phyloP scores from a whole-genome alignment of 1,140 invertebrate species.

The Phenacoccus solenopsis region DNA sequence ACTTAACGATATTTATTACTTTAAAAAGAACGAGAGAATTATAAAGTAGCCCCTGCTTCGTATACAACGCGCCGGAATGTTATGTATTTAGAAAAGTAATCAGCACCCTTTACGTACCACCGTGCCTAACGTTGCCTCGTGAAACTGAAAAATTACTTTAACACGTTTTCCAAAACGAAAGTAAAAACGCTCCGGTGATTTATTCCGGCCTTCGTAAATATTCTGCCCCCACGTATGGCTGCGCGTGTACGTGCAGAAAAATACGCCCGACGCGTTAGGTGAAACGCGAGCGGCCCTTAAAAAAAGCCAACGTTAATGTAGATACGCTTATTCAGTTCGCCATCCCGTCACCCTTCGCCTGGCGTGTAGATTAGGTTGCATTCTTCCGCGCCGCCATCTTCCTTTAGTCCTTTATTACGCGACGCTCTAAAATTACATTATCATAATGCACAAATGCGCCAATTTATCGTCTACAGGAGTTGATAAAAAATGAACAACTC shows the following conservation, averaged over 20 bases:
- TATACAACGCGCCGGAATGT: not conserved
- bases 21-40: not conserved
- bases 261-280: no score
- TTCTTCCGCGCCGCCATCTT: not conserved
- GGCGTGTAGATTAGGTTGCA: not conserved
- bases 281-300: no score
- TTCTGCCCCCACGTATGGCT: not conserved
- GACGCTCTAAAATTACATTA: not conserved
- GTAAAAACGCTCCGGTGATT: not conserved
- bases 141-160: not conserved
- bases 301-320: not conserved
- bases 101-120: not conserved
- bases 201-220: not conserved
- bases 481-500: no score
- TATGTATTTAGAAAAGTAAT: not conserved
- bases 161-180: not conserved
- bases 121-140: not conserved
- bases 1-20: not conserved
- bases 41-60: not conserved
- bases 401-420: no score
- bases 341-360: not conserved
- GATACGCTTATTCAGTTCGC: not conserved
- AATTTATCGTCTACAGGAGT: not conserved
- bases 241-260: not conserved
- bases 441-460: not conserved